phyloP scores from a whole-genome alignment of 2,113 vertebrate species.

The Spea multiplicata region DNA sequence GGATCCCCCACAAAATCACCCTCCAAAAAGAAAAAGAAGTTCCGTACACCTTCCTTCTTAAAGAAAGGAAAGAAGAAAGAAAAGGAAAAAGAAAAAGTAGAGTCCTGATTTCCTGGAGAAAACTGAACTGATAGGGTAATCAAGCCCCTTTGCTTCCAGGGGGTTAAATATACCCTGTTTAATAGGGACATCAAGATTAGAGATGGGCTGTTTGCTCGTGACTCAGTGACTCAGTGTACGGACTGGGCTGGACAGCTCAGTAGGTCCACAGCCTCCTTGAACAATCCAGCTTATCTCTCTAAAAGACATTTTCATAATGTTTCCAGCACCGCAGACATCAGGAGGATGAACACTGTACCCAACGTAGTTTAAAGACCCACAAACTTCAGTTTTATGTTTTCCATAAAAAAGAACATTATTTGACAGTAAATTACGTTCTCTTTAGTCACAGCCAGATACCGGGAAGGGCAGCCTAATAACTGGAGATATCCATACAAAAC shows the following conservation, averaged over 20 bases:
- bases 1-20: conserved; percentile 94
- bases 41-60: conserved; percentile 94
- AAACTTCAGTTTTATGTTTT: conserved; percentile 18
- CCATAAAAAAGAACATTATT: conserved; percentile 6
- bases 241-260: neutral
- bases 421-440: conserved; percentile 14
- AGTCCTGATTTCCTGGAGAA: conserved; percentile 71
- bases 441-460: conserved; percentile 16
- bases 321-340: neutral
- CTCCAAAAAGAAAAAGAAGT: conserved; percentile 99
- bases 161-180: conserved; percentile 2
- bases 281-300: conserved; percentile 15
- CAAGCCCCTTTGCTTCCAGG: conserved; percentile 11
- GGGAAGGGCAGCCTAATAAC: neutral
- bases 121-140: conserved; percentile 9
- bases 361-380: conserved; percentile 11
- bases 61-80: conserved; percentile 86
- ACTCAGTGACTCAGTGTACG: neutral
- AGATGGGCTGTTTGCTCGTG: conserved; percentile 8
- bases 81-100: conserved; percentile 74
- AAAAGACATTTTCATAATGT: conserved; percentile 26
- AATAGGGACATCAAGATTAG: conserved; percentile 9
- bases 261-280: conserved; percentile 10
- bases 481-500: too few relatives aligned
- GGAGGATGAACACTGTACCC: neutral